phyloP scores from a whole-genome alignment of 2,888 invertebrate species.

The Julus scandinavius region DNA sequence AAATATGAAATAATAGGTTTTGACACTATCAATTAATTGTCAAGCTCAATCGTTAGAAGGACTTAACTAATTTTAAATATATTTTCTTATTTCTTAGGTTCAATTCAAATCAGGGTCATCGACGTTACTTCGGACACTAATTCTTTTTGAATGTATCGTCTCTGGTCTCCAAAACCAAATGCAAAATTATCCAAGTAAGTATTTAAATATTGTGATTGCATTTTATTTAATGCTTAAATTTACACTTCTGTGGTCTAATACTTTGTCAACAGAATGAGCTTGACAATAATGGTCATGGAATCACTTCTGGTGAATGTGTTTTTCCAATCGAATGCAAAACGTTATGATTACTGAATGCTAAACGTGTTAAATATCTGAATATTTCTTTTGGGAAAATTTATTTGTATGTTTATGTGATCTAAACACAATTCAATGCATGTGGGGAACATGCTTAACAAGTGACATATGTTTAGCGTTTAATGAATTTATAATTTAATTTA shows the following conservation, averaged over 20 bases:
- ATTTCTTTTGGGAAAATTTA: neutral
- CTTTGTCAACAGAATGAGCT: neutral
- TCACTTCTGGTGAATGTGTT: conserved; percentile 19
- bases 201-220: neutral
- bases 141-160: neutral
- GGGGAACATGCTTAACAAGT: too few relatives aligned
- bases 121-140: neutral
- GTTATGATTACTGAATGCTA: neutral
- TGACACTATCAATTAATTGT: neutral
- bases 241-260: too few relatives aligned
- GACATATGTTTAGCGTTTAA: too few relatives aligned
- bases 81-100: neutral
- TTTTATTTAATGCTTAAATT: neutral
- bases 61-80: neutral
- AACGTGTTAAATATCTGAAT: neutral
- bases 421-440: too few relatives aligned
- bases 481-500: too few relatives aligned
- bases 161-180: too few relatives aligned
- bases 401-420: neutral
- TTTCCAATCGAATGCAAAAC: neutral
- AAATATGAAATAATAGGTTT: neutral
- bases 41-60: neutral
- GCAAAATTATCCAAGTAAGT: too few relatives aligned
- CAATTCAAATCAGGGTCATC: neutral
- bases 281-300: neutral